Evolutionary conservation across 23 tunicate species (phyloP).

Genomic region (Halocynthia aurantium): DNA sequence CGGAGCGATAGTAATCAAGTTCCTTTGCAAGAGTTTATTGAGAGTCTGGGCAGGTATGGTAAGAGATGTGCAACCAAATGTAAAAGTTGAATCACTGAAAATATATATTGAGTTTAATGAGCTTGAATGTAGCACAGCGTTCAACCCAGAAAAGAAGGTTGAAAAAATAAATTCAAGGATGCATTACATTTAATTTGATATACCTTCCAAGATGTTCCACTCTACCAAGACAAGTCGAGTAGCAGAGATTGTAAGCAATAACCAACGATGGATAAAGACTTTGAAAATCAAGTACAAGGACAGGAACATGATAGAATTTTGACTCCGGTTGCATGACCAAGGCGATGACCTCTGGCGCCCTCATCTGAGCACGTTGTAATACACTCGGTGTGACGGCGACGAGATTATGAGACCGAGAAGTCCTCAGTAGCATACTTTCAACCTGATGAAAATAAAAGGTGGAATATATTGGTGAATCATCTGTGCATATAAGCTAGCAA

Average conservation of each 20-base stretch:
- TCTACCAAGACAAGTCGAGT: constrained; percentile 82
- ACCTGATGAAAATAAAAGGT: constrained; percentile 38
- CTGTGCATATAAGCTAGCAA: not conserved
- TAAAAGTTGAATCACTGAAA: constrained; percentile 34
- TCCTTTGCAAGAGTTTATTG: constrained; percentile 25
- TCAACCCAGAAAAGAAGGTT: not conserved
- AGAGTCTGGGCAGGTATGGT: constrained; percentile 24
- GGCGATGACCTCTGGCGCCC: constrained; percentile 82
- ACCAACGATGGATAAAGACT: constrained; percentile 90
- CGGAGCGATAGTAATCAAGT: constrained; percentile 48
- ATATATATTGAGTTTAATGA: not conserved
- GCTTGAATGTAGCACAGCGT: not conserved
- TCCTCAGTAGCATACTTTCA: constrained; percentile 88
- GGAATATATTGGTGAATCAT: not conserved
- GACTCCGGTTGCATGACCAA: constrained; percentile 94
- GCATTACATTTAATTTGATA: not conserved
- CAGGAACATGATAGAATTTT: constrained; percentile 63
- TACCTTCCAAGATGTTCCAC: constrained; percentile 60
- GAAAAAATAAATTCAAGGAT: not conserved
- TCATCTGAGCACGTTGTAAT: constrained; percentile 60
- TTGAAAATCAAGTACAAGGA: constrained; percentile 86
- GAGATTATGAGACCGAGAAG: constrained; percentile 43
- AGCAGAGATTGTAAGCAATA: constrained; percentile 85
- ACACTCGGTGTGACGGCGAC: constrained; percentile 71
- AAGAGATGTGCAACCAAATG: constrained; percentile 75